These are phyloP conservation scores for Eupithecia subumbrata DNA, from an alignment of 2,888 invertebrate species.

Conservation along the genomic window DNA sequence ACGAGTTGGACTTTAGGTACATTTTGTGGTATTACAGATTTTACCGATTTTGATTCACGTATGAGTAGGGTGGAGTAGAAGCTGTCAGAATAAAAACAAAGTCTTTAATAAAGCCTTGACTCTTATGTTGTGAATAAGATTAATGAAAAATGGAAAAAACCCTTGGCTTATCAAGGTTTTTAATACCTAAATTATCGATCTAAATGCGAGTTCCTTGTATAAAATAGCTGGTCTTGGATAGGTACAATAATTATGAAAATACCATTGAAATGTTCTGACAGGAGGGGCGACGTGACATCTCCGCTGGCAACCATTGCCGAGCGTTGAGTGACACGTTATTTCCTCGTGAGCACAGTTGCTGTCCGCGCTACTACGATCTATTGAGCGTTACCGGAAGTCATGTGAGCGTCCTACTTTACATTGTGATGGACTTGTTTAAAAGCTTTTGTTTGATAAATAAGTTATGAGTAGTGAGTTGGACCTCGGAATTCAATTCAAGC, in stretches of 20 bases:
- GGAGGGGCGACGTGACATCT: slow-evolving; percentile 54
- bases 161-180: not conserved
- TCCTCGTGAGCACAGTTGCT: slow-evolving; percentile 53
- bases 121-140: not conserved
- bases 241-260: slow-evolving; percentile 22
- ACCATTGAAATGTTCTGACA: slow-evolving; percentile 29
- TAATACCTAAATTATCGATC: not conserved
- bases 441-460: slow-evolving; percentile 37
- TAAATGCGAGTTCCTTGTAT: not conserved
- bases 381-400: slow-evolving; percentile 59
- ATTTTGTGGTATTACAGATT: not conserved
- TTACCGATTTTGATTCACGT: not conserved
- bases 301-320: slow-evolving; percentile 57
- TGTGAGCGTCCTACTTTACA: slow-evolving; percentile 55
- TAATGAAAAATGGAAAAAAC: not conserved
- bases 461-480: slow-evolving; percentile 19
- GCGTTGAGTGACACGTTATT: slow-evolving; percentile 76
- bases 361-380: slow-evolving; percentile 41
- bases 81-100: not conserved
- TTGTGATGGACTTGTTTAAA: slow-evolving; percentile 44
- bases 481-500: not conserved
- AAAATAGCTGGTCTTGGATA: not conserved
- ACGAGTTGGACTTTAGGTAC: not conserved
- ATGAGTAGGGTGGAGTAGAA: not conserved
- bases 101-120: not conserved